Conservation (phyloP, 2,888 invertebrate species). For the Drosophila lutescens region DNA sequence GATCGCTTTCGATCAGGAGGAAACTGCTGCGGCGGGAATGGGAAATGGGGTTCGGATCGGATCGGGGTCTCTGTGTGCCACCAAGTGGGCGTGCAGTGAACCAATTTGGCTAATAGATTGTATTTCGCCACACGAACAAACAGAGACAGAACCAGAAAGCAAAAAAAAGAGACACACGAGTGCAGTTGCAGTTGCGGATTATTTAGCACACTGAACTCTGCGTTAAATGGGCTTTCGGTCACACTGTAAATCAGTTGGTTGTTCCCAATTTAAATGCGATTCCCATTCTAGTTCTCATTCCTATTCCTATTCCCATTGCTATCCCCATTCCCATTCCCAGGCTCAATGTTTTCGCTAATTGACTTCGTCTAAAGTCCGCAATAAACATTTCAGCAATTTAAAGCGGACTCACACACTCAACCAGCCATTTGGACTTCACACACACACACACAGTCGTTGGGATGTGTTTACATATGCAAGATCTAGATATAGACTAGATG, state of each 20-base stretch:
- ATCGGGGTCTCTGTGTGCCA: conserved; percentile 45
- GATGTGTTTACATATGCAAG: conserved; percentile 19
- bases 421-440: neutral
- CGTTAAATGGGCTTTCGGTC: conserved; percentile 30
- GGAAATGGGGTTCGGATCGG: neutral
- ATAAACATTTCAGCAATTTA: conserved; percentile 58
- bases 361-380: conserved; percentile 65
- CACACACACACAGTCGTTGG: conserved; percentile 1
- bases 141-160: conserved; percentile 4
- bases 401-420: conserved; percentile 31
- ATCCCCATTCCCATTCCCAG: conserved; percentile 22
- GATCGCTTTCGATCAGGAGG: conserved; percentile 42
- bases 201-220: conserved; percentile 71
- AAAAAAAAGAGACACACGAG: conserved; percentile 4
- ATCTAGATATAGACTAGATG: conserved; percentile 39
- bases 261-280: conserved; percentile 16
- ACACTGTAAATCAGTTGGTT: conserved; percentile 32
- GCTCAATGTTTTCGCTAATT: conserved; percentile 57
- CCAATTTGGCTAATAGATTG: conserved; percentile 76
- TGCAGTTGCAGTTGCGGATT: conserved; percentile 40
- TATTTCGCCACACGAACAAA: conserved; percentile 59
- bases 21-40: neutral
- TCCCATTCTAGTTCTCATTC: conserved; percentile 3
- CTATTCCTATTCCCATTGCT: neutral
- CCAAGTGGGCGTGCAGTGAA: conserved; percentile 77